Evolutionary conservation across 1,140 invertebrate species (phyloP).

Genomic region (Achroia grisella): DNA sequence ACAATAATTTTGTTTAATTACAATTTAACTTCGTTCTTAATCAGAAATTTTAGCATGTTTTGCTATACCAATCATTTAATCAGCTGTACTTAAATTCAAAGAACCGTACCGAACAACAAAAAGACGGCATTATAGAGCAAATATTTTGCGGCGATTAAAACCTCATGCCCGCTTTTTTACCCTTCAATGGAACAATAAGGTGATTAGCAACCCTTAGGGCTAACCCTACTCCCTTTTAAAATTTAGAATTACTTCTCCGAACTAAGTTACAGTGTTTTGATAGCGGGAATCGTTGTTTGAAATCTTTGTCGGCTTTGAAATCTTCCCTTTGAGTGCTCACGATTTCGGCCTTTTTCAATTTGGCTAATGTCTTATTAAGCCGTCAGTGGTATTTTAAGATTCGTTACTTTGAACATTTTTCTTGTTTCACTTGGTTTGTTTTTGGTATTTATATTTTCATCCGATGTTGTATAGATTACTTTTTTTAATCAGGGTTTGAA

Average conservation of each 20-base stretch:
- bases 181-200: conserved; percentile 28
- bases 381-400: conserved; percentile 9
- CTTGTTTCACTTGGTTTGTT: not conserved
- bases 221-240: conserved; percentile 20
- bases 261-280: conserved; percentile 30
- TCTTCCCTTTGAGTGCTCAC: conserved; percentile 15
- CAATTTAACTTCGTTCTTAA: too few relatives aligned
- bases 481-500: too few relatives aligned
- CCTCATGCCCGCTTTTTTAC: conserved; percentile 17
- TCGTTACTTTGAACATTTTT: conserved; percentile 7
- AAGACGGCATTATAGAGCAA: conserved; percentile 14
- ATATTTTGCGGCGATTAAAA: conserved; percentile 21
- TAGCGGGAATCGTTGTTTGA: conserved; percentile 17
- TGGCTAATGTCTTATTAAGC: conserved; percentile 13
- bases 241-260: conserved; percentile 28
- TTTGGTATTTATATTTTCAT: not conserved
- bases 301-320: conserved; percentile 7
- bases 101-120: not conserved
- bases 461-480: too few relatives aligned
- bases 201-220: conserved; percentile 29
- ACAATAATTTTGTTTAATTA: too few relatives aligned
- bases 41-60: too few relatives aligned
- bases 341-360: conserved; percentile 17
- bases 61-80: not conserved
- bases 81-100: not conserved